phyloP scores from a whole-genome alignment of 2,888 invertebrate species.

The Eugnorisma glareosa region DNA sequence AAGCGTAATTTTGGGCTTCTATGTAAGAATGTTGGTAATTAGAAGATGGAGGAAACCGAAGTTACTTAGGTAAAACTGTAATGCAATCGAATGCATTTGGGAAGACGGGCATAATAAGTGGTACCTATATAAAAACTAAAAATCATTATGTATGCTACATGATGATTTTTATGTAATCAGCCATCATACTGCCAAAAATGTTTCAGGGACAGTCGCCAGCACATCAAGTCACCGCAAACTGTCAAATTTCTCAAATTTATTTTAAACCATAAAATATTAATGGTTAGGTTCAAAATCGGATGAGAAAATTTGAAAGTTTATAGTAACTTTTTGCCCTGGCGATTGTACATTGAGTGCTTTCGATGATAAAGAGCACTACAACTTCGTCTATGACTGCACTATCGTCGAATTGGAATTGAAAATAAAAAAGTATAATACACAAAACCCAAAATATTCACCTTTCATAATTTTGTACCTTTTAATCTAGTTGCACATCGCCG shows the following conservation, averaged over 20 bases:
- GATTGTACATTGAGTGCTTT: too few relatives aligned
- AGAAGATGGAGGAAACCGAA: neutral
- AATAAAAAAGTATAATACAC: neutral
- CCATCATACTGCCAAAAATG: neutral
- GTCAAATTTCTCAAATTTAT: too few relatives aligned
- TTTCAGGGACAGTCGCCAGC: neutral
- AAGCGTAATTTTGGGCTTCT: conserved; percentile 40
- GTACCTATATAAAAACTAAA: too few relatives aligned
- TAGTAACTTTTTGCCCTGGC: too few relatives aligned
- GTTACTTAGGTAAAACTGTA: neutral
- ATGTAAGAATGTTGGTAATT: neutral
- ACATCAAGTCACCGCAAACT: too few relatives aligned
- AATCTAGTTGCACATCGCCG: conserved; percentile 38
- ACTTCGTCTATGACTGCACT: neutral
- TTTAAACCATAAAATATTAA: too few relatives aligned
- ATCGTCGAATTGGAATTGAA: too few relatives aligned
- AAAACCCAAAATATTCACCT: conserved; percentile 41
- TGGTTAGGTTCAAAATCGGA: too few relatives aligned
- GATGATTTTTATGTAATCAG: neutral
- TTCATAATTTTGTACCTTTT: conserved; percentile 37
- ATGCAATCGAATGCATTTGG: too few relatives aligned
- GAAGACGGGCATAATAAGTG: neutral
- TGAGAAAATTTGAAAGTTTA: too few relatives aligned
- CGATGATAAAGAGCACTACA: too few relatives aligned
- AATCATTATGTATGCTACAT: too few relatives aligned